Evolutionary conservation across 2,797 vertebrate genomes (phyloP).

Genomic region (Lagorchestes hirsutus): DNA sequence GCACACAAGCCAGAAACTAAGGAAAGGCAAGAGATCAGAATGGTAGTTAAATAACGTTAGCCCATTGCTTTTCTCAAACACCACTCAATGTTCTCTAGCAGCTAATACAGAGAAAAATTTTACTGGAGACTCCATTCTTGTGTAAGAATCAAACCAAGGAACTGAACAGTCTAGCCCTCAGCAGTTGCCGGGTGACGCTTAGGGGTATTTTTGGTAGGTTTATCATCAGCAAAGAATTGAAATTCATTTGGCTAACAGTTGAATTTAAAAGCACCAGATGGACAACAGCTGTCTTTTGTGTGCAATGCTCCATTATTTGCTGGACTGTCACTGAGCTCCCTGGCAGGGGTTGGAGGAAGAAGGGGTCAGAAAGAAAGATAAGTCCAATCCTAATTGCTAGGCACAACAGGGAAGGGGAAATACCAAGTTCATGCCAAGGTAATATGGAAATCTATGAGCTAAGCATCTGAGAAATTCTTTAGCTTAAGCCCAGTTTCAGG

Average conservation of each 20-base stretch:
- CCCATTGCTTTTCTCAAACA: background rate
- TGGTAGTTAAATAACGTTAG: background rate
- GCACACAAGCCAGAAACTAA: background rate
- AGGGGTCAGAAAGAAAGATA: background rate
- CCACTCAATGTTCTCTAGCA: background rate
- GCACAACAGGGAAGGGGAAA: fast-evolving
- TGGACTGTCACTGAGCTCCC: background rate
- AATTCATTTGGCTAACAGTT: constrained; percentile 14
- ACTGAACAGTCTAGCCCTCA: background rate
- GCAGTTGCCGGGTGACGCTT: background rate
- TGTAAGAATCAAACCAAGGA: background rate
- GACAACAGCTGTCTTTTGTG: constrained; percentile 51
- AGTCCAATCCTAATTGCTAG: fast-evolving
- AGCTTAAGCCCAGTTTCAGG: background rate
- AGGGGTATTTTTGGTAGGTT: background rate
- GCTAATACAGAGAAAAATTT: background rate
- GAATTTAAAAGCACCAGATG: constrained; percentile 8
- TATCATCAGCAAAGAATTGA: background rate
- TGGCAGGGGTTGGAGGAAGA: background rate
- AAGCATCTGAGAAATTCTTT: background rate
- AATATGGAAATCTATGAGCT: fast-evolving
- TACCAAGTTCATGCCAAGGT: background rate
- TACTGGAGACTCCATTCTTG: background rate
- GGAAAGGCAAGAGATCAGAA: background rate
- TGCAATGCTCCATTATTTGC: background rate